Base-by-base conservation (phyloP, 2,113 vertebrate species). In the Ammodytes dubius region DNA sequence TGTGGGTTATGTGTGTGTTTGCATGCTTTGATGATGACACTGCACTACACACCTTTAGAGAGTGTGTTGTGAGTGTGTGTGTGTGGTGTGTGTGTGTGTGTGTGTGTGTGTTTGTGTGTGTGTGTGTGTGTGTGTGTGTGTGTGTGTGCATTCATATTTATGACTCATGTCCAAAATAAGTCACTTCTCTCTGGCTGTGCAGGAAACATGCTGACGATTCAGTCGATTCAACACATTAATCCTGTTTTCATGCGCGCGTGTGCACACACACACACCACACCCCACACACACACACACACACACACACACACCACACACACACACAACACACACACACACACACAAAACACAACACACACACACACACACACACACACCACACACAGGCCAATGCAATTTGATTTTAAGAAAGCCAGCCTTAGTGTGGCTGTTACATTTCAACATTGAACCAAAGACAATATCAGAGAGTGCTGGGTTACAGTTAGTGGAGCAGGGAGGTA, bases 151-250 rank as follows among this genome's bases (percentile, higher is more conserved):
- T 81, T 80, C 49, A 65, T 84, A 78, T 87, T 89, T 74, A 81
- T 89, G 83, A 72, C 74, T 76, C 70, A 45, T 63, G 53, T 81
- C 59, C 76, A 88, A 83, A 88, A 89, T 79, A 84, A 87, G 89
- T 85, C 77, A 85, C 83, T 84, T 76, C 46, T 82, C 70, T 86
- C 57, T 35, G 77, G 43, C 81, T 82, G 66, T 58, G 73, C 81
- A 39, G 65, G 71, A 65, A 64, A 89, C 76, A 84, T 35, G 57
- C 77, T 88, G 80, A 90, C 88, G 83, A 92, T 69, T 85, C 82
- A 89, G 79, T 61, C 50, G 43, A 64, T 84, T 89, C 88, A 77
- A 68, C 70, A 61, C 71, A 87, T 81, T 72, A 84, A 89, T 90
- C 79, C 82, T n/a, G 75, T 75, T 88, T 86, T 72, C 61, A 27